These are phyloP conservation scores for Neotoxoptera formosana DNA, from an alignment of 1,140 invertebrate species.

Conservation along the genomic window DNA sequence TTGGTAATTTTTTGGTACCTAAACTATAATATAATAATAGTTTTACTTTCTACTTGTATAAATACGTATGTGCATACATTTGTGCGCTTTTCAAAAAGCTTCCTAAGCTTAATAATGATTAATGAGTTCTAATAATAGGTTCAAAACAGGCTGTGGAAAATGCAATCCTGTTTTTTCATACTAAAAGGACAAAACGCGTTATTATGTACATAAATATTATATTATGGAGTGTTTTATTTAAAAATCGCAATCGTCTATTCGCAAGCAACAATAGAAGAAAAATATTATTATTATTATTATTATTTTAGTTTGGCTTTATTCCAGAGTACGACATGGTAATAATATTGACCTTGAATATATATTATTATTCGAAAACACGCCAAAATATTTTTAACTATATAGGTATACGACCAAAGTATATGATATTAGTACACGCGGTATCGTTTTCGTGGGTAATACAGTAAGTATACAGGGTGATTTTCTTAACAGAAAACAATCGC, in stretches of 20 bases:
- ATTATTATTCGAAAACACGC: background rate
- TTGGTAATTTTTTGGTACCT: background rate
- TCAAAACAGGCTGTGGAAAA: background rate
- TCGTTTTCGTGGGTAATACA: background rate
- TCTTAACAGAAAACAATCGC: background rate
- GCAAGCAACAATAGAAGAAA: background rate
- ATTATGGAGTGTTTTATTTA: background rate
- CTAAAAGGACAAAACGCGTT: too few species aligned
- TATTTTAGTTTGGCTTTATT: background rate
- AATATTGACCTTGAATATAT: background rate
- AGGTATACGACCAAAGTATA: background rate
- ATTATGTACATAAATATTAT: background rate
- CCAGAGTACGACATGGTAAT: background rate
- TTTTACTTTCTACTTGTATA: too few species aligned
- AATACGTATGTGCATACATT: background rate
- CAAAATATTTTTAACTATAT: background rate
- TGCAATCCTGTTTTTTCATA: background rate
- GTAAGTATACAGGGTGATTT: background rate
- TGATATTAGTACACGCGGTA: background rate
- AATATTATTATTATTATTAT: constrained; percentile 26
- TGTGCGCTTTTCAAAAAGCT: background rate
- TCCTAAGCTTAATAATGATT: background rate
- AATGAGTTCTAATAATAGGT: background rate
- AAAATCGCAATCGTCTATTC: background rate
- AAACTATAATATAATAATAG: too few species aligned